phyloP scores from a whole-genome alignment of 2,113 vertebrate species.

The Pedetes capensis region DNA sequence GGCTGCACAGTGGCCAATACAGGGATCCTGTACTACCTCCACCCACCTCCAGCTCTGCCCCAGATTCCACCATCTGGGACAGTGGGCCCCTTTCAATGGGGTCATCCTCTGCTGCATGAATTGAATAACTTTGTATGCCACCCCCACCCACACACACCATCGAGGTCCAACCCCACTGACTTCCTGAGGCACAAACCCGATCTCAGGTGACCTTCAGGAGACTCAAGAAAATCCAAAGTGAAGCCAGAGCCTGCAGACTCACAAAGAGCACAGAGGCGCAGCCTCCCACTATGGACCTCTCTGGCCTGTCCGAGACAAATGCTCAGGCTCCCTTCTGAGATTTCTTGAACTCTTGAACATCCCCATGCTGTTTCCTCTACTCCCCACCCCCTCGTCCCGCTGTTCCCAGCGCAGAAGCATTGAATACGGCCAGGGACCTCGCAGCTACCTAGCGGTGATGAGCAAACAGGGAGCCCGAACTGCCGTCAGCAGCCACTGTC shows the following conservation, averaged over 20 bases:
- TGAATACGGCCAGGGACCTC: neutral
- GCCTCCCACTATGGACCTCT: neutral
- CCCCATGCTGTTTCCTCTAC: neutral
- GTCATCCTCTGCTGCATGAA: rapidly evolving
- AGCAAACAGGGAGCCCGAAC: neutral
- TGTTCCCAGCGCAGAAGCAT: neutral
- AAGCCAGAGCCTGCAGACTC: neutral
- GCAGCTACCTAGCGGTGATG: neutral
- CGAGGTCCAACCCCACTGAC: neutral
- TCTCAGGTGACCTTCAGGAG: conserved; percentile 8
- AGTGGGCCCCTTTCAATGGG: neutral
- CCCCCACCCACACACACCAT: too few species aligned
- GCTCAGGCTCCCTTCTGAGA: neutral
- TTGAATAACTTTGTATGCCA: too few species aligned
- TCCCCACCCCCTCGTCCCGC: neutral
- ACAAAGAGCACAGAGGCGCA: neutral
- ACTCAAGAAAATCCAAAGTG: conserved; percentile 21
- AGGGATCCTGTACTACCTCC: rapidly evolving
- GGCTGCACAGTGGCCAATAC: neutral
- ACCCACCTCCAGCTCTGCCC: neutral
- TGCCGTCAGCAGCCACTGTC: rapidly evolving
- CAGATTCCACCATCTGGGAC: too few species aligned
- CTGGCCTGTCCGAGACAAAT: neutral
- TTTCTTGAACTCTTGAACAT: neutral
- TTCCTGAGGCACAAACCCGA: neutral